A percentile compares a stretch with the other conserved stretches of the same genome.
Conservation (phyloP, 2,888 invertebrate genomes). For the Tiliacea citrago region DNA sequence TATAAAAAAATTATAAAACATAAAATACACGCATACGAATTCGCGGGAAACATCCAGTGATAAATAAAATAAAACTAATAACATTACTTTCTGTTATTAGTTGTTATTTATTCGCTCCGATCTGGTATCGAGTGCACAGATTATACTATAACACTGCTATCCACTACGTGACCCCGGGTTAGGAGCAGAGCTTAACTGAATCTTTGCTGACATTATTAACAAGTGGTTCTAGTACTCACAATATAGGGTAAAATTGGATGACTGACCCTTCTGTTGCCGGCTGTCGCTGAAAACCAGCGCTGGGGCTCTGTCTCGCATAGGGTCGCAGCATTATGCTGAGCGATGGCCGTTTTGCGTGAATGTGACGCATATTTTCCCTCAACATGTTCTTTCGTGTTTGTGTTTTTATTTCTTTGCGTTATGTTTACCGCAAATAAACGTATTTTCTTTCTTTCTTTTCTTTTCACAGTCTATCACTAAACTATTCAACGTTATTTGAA, state of each 20-base stretch:
- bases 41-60: too few species aligned
- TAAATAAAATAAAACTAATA: background rate
- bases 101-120: constrained; percentile 21
- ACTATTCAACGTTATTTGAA: background rate
- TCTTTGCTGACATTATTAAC: constrained; percentile 25
- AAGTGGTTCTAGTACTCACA: constrained; percentile 9
- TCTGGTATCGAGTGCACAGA: constrained; percentile 12
- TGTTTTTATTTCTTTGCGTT: too few species aligned
- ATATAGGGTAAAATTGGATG: constrained; percentile 1
- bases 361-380: too few species aligned
- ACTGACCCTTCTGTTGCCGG: constrained; percentile 6
- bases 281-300: too few species aligned
- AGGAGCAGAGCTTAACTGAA: constrained; percentile 30
- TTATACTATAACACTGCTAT: constrained; percentile 23
- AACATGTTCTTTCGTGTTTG: too few species aligned
- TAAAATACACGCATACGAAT: background rate
- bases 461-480: constrained; percentile 1
- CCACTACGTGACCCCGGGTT: constrained; percentile 49
- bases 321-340: too few species aligned
- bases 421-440: too few species aligned
- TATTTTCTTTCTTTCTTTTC: too few species aligned
- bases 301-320: too few species aligned
- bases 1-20: background rate
- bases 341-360: too few species aligned
- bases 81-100: constrained; percentile 11